A percentile compares a stretch with the other conserved stretches of the same genome.
phyloP scores from a whole-genome alignment of 1,140 invertebrate species.

The Lucilia sericata region DNA sequence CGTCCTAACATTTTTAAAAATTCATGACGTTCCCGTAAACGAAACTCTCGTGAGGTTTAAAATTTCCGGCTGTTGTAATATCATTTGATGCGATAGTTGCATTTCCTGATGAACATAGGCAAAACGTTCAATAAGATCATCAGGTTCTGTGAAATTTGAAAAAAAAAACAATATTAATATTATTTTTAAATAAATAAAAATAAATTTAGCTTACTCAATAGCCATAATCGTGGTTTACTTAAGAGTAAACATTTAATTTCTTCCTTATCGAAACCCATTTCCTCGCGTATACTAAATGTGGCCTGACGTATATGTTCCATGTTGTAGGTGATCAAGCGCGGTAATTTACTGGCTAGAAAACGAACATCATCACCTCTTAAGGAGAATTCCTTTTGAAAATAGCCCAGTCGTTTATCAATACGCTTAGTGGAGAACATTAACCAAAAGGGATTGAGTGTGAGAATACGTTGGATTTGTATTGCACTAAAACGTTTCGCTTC shows the following conservation, averaged over 20 bases:
- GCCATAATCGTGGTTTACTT: slow-evolving; percentile 76
- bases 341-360: slow-evolving; percentile 74
- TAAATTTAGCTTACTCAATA: slow-evolving; percentile 72
- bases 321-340: slow-evolving; percentile 81
- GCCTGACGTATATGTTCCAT: slow-evolving; percentile 72
- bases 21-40: slow-evolving; percentile 79
- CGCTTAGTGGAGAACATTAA: slow-evolving; percentile 76
- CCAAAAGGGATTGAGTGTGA: slow-evolving; percentile 82
- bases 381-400: slow-evolving; percentile 83
- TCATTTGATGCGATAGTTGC: slow-evolving; percentile 78
- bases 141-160: slow-evolving; percentile 75
- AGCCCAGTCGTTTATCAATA: slow-evolving; percentile 85
- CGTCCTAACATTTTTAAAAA: slow-evolving; percentile 81
- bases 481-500: slow-evolving; percentile 81
- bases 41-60: slow-evolving; percentile 75
- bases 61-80: slow-evolving; percentile 75
- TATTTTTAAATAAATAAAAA: slow-evolving; percentile 5
- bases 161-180: slow-evolving; percentile 44
- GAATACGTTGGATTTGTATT: slow-evolving; percentile 78
- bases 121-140: slow-evolving; percentile 74
- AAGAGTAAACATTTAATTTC: slow-evolving; percentile 77
- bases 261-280: slow-evolving; percentile 76
- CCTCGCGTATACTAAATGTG: slow-evolving; percentile 76
- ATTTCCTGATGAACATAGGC: slow-evolving; percentile 85
- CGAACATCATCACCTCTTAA: slow-evolving; percentile 81